phyloP scores from a whole-genome alignment of 2,113 vertebrate species.

The Hemiprocne comata region DNA sequence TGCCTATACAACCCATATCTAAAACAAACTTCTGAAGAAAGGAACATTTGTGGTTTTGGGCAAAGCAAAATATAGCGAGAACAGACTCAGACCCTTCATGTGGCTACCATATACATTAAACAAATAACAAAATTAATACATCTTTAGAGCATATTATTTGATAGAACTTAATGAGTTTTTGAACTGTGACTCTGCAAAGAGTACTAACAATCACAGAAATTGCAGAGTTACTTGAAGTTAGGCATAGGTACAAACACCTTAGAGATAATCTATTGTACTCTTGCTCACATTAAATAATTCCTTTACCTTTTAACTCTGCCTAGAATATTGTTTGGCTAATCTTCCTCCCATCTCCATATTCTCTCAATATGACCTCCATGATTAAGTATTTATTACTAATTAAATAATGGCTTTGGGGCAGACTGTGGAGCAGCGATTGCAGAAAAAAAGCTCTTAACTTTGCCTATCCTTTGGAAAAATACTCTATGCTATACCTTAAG shows the following conservation, averaged over 20 bases:
- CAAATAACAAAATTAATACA: background rate
- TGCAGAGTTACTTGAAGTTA: background rate
- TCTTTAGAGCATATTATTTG: background rate
- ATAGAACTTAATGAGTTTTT: background rate
- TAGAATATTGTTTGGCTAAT: background rate
- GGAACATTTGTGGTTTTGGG: background rate
- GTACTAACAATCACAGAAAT: background rate
- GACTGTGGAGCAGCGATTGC: background rate
- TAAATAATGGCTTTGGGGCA: background rate
- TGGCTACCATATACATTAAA: background rate
- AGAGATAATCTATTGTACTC: background rate
- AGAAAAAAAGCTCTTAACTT: background rate
- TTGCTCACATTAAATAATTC: background rate
- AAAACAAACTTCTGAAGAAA: background rate
- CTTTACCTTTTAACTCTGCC: background rate
- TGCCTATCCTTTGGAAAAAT: background rate
- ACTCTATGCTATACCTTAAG: background rate
- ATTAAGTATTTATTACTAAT: background rate
- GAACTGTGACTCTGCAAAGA: background rate
- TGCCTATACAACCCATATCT: background rate
- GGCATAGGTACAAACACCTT: background rate
- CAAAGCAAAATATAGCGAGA: fast-evolving
- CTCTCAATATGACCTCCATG: background rate
- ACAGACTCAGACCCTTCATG: background rate
- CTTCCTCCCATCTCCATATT: background rate